Base-by-base conservation (phyloP, 2,888 invertebrate species). In the Lochmaea crataegi region DNA sequence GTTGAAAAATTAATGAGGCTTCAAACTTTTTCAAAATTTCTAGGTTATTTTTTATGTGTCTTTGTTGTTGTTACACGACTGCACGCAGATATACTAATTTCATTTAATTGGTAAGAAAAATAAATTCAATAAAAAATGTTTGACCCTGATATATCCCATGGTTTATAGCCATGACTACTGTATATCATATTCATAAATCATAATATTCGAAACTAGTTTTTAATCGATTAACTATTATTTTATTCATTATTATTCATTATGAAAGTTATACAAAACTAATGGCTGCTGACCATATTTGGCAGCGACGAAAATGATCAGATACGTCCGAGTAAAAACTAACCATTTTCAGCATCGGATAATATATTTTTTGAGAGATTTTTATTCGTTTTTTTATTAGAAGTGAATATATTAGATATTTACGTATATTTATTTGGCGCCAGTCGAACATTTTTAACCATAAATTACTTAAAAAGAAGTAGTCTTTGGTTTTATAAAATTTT, bases 111-210 rank as follows among this genome's bases (percentile, higher is more conserved):
- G 18, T 53, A 53, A 16, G 9, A 7, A 53, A 53, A 53, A 53
- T 6, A 10, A 53, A 53, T 3, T 38, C 32, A 32, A 58, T 57
- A 48, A 60, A 68, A 68, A 60, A 68, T 48, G 42, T 48, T 26
- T 51, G 68, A 68, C 60, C 68, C 68, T 68, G 68, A 68, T 68
- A 53, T 51, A 48, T 60, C 58, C 42, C 45, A 16, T 18, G 53
- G 53, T 53, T 53, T 53, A 10, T 45, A 67, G 60, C 69, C 53
- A 38, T 14, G 16, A 57, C 70, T 70, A 57, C 70, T 42, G 70
- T 70, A 60, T 64, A 45, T 70, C 70, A 65, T 56, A 61, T 70
- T 61, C 70, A 70, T 70, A 70, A 70, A 70, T 70, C 70, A 70
- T 65, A 11, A 61, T 18, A 65, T 64, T 65, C 57, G 32, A 70